Base-by-base conservation (phyloP, 2,888 invertebrate species). In the Drosophila flavopinicola region DNA sequence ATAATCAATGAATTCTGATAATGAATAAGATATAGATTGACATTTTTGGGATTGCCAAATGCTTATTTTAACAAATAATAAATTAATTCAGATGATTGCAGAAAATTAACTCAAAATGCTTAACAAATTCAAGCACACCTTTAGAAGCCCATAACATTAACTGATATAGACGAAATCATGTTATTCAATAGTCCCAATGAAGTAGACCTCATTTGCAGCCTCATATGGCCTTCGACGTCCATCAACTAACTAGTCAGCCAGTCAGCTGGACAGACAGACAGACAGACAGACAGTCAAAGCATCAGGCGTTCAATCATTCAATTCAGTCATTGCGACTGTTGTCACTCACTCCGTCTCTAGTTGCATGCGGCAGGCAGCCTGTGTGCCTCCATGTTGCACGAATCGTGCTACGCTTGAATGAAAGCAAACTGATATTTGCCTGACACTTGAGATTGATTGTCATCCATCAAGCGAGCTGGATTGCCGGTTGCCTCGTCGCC, bases 401-500 rank as follows among this genome's bases (percentile, higher is more conserved):
- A 67, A 54, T 70, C 68, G 69, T 85, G 71, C 66, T 72, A 68
- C 54, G 82, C 77, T 66, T 70, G 75, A 85, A 76, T 84, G 87
- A 78, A 85, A 88, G 83, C 80, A 85, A 83, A 83, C 83, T 83
- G 87, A 78, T 82, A 82, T 87, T 87, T 86, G 84, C 82, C 78
- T 83, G 88, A 88, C 87, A 88, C 88, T 88, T 86, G 80, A 88
- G 85, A 88, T 88, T 87, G 88, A 87, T 87, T 88, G 88, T 86
- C 88, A 88, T 85, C 78, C 88, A 88, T 88, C 88, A 88, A 75
- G 78, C 58, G 73, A 69, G 63, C 63, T 32, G 58, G n/a, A 5
- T 17, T 15, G 1, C 2, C 2, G n/a, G n/a, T n/a, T 1, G 15
- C 33, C 44, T 15, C 27, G 48, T 35, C 52, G 10, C 29, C 25